phyloP scores from a whole-genome alignment of 2,113 vertebrate species.

The Oenanthe oenanthe region DNA sequence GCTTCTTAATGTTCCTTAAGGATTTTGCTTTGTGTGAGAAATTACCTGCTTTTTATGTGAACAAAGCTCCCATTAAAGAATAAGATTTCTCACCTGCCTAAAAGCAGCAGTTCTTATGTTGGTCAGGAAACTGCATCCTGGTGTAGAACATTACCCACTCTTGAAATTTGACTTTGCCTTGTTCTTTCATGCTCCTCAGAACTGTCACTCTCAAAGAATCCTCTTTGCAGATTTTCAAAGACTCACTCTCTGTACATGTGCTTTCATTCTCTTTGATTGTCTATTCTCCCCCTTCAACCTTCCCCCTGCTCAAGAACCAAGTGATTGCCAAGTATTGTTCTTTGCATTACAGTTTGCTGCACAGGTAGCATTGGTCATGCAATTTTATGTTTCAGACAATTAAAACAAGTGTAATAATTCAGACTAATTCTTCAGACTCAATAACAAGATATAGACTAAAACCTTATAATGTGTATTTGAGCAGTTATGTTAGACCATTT shows the following conservation, averaged over 20 bases:
- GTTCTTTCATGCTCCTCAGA: not conserved
- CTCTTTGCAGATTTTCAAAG: not conserved
- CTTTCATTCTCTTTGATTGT: not conserved
- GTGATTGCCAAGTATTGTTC: not conserved
- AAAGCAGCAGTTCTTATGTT: not conserved
- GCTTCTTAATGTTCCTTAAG: not conserved
- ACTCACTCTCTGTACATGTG: not conserved
- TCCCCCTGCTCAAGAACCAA: not conserved
- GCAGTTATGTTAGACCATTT: not conserved
- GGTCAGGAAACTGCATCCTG: not conserved
- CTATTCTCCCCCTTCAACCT: not conserved
- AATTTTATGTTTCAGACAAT: not conserved
- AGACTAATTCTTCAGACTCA: not conserved
- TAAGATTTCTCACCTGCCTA: not conserved
- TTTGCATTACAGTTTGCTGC: not conserved
- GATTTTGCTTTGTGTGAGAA: not conserved
- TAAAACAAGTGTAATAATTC: not conserved
- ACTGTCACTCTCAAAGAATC: not conserved
- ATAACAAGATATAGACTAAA: not conserved
- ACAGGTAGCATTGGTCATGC: not conserved
- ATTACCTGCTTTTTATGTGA: not conserved
- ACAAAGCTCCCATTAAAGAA: not conserved
- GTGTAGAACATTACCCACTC: not conserved
- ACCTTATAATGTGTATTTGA: not conserved
- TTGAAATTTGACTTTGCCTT: not conserved